Evolutionary conservation across 2,797 vertebrate species (phyloP), one percentile per base, ranked within the genome.

Genomic region (Mastacembelus armatus): DNA sequence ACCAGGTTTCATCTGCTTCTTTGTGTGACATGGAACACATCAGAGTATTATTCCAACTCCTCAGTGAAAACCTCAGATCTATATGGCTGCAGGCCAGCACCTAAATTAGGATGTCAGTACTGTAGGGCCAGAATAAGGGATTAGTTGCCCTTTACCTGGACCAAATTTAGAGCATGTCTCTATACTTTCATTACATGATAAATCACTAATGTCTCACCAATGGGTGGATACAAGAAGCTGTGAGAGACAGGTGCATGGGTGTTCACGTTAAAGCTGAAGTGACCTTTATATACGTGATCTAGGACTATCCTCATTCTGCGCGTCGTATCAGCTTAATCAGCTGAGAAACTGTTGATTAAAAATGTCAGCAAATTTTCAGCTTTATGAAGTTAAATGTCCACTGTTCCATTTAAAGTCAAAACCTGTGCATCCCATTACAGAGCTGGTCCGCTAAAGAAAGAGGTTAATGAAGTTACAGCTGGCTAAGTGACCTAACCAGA

Each of bases 91-190:
- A 30, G 29, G 45, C 73, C 52, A 75, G 58, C 24, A 24, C 50
- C 50, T 73, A 75, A 73, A 85, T 80, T 59, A 62, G 60, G 43
- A 43, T 9, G 21, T n/a, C 30, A 47, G 35, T 33, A 10, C n/a
- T 15, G 10, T 12, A 33, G 48, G n/a, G 45, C 35, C 67, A 79
- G 77, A 80, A 65, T 22, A 55, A 19, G 24, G 57, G 73, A 88
- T 86, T 77, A 78, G 60, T 16, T 57, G 60, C 50, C 60, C 64
- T 71, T 85, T 47, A 76, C 56, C 62, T 66, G 12, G 42, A 36
- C 49, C 12, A 61, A 81, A 55, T 60, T 68, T 27, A 63, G 29
- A 65, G 26, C 56, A 22, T 27, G 30, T 43, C 18, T 49, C 27
- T 1, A 3, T 49, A 45, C 58, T 68, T 62, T 61, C 43, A 40